Evolutionary conservation across 2,113 vertebrate species (phyloP), one percentile per base, ranked within the genome.

Genomic region (Montifringilla adamsi): DNA sequence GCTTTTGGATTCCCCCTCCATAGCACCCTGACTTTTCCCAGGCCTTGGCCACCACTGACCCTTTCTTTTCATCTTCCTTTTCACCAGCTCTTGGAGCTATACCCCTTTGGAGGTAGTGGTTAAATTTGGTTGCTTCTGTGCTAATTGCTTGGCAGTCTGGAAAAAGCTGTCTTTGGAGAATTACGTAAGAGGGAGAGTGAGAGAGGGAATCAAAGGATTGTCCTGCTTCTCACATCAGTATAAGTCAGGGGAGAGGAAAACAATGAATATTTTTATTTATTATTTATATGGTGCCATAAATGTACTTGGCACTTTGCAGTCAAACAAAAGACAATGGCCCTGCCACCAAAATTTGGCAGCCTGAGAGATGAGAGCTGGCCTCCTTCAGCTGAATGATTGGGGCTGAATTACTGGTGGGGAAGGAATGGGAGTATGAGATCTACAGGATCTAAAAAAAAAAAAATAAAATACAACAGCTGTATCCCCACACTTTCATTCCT

Each of bases 241-340:
- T 77, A 95, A 93, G 47, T 90, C 82, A 95, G 59, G 0, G 0
- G 79, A 96, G 90, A 96, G 53, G 24, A 66, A 90, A 93, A 75
- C 60, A 68, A 90, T 92, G 76, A 87, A 49, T 93, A 69, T 93
- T 94, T 96, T 86, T 95, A 93, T 96, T 93, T 96, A 96, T 96
- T 96, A 95, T 93, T 94, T 95, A 96, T 96, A 43, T 0, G 4
- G 23, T 75, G n/a, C 90, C 93, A 73, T 92, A 95, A 96, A 92
- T 92, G 69, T 84, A 89, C 85, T 93, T 94, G 86, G 86, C 80
- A 86, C 60, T 95, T 66, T 43, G 46, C 66, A 94, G 68, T 84
- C 89, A 82, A 94, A 92, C 92, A 84, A 90, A 94, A 96, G 86
- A 94, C 93, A 90, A 58, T 90, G 58, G 88, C 28, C 49, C 68